Evolutionary conservation across 2,113 vertebrate genomes (phyloP).

Genomic region (Pelusios castaneus): DNA sequence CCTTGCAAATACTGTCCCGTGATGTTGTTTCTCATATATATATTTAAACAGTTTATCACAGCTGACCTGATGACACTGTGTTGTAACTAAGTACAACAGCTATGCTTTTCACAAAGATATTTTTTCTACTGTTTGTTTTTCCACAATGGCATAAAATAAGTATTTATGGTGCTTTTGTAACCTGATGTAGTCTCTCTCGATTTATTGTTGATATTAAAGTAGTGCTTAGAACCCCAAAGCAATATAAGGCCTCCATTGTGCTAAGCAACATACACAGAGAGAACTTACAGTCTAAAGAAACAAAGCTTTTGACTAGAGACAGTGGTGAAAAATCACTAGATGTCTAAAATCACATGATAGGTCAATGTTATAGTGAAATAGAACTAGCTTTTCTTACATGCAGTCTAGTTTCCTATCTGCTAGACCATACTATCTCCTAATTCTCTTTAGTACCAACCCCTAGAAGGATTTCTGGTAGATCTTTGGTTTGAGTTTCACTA

Average conservation of each 20-base stretch:
- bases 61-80: neutral
- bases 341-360: neutral
- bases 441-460: neutral
- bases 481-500: neutral
- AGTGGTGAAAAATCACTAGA: neutral
- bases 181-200: neutral
- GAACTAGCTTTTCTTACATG: rapidly evolving
- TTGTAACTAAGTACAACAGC: neutral
- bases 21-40: neutral
- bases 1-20: neutral
- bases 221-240: neutral
- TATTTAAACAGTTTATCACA: neutral
- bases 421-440: neutral
- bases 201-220: neutral
- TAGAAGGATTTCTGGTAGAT: too few relatives aligned
- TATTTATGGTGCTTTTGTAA: neutral
- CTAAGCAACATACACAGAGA: neutral
- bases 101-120: neutral
- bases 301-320: neutral
- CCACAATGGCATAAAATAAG: neutral
- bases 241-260: neutral
- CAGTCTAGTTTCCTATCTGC: neutral
- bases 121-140: neutral
- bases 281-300: neutral
- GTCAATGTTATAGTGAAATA: neutral